A percentile compares a stretch with the other conserved stretches of the same genome.
These are phyloP conservation scores for Leistus spinibarbis DNA, from an alignment of 2,888 invertebrate species.

Conservation along the genomic window DNA sequence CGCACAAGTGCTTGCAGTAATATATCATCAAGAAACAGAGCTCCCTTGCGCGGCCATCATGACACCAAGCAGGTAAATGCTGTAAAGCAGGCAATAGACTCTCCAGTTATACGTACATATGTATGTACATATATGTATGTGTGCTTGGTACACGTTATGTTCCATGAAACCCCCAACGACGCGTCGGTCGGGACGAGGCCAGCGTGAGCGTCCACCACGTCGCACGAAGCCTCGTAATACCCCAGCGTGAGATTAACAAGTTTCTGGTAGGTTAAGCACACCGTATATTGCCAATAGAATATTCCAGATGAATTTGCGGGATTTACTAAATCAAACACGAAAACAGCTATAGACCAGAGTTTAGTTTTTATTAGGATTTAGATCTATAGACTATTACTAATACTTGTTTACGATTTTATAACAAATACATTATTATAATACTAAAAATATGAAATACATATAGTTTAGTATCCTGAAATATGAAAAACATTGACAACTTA, in stretches of 20 bases:
- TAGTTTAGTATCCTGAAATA: too few relatives aligned
- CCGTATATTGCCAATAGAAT: neutral
- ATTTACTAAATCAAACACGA: neutral
- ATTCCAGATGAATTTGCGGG: neutral
- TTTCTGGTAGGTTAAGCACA: neutral
- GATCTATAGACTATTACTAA: too few relatives aligned
- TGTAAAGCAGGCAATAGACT: neutral
- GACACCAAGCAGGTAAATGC: neutral
- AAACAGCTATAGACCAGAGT: too few relatives aligned
- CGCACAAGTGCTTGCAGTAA: neutral
- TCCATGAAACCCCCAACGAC: neutral
- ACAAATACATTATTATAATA: too few relatives aligned
- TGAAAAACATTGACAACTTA: too few relatives aligned
- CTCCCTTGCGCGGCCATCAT: neutral
- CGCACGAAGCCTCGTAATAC: neutral
- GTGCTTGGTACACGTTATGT: neutral
- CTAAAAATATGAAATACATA: too few relatives aligned
- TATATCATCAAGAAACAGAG: conserved; percentile 3
- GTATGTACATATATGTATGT: neutral
- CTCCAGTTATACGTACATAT: neutral
- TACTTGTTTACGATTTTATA: too few relatives aligned
- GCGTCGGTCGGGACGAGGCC: neutral
- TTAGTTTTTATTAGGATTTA: too few relatives aligned
- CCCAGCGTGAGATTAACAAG: neutral
- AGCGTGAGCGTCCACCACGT: neutral